Conservation (phyloP, 2,888 invertebrate species). For the Incurvaria masculella region DNA sequence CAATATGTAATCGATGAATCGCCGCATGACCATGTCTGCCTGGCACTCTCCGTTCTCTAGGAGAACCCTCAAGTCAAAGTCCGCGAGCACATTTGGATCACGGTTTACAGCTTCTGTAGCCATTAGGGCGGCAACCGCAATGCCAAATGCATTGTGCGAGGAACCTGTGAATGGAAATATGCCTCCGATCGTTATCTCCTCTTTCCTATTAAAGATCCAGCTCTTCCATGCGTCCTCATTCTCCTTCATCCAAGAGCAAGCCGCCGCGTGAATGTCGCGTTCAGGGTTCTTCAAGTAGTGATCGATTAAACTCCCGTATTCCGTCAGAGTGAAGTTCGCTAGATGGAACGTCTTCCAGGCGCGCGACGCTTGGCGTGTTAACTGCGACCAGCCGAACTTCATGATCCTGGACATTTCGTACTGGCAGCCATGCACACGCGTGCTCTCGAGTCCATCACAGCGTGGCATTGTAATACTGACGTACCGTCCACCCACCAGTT, state of each 20-base stretch:
- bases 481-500: conserved; percentile 45
- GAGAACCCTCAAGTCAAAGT: conserved; percentile 58
- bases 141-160: conserved; percentile 54
- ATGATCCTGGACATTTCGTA: conserved; percentile 67
- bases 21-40: conserved; percentile 69
- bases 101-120: conserved; percentile 63
- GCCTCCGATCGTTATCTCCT: conserved; percentile 59
- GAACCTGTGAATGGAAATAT: conserved; percentile 66
- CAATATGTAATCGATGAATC: conserved; percentile 68
- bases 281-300: conserved; percentile 23
- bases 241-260: conserved; percentile 65
- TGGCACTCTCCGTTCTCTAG: conserved; percentile 66
- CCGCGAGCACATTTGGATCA: conserved; percentile 53
- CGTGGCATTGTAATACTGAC: conserved; percentile 60
- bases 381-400: conserved; percentile 62
- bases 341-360: conserved; percentile 38
- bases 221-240: conserved; percentile 38
- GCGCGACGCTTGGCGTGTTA: conserved; percentile 51
- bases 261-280: conserved; percentile 37
- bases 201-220: conserved; percentile 38
- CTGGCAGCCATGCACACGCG: conserved; percentile 45
- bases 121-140: conserved; percentile 56
- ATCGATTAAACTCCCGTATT: conserved; percentile 50
- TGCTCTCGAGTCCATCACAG: conserved; percentile 47
- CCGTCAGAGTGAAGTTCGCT: conserved; percentile 45